These are phyloP conservation scores for Plectropomus leopardus DNA, from an alignment of 2,113 vertebrate species.

Conservation along the genomic window DNA sequence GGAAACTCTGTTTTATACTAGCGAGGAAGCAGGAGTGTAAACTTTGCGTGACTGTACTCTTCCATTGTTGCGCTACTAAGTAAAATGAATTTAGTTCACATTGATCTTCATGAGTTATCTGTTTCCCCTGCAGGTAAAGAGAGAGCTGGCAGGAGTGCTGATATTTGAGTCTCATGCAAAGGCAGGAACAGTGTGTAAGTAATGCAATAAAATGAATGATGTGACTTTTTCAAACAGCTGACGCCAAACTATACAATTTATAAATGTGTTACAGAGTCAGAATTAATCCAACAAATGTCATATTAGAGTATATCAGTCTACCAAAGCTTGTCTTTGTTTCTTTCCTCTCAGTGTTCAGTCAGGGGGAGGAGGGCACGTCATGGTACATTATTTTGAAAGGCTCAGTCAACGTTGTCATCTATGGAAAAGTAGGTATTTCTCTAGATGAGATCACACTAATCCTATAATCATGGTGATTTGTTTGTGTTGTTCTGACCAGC, in stretches of 20 bases:
- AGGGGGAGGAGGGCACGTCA: slow-evolving; percentile 98
- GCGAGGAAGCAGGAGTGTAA: not conserved
- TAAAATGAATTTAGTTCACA: not conserved
- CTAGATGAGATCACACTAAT: not conserved
- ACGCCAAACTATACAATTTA: too few species aligned
- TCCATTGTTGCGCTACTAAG: not conserved
- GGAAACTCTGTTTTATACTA: not conserved
- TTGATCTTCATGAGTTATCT: slow-evolving; percentile 6
- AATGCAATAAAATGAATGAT: not conserved
- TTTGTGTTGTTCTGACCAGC: not conserved
- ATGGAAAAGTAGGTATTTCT: slow-evolving; percentile 92
- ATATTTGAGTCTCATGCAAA: slow-evolving; percentile 97
- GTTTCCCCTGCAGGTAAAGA: slow-evolving; percentile 89
- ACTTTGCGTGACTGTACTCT: not conserved
- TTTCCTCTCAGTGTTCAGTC: slow-evolving; percentile 94
- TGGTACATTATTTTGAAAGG: slow-evolving; percentile 99
- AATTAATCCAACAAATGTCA: slow-evolving; percentile 1
- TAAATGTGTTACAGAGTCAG: not conserved
- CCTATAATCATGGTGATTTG: not conserved
- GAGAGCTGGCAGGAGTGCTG: slow-evolving; percentile 94
- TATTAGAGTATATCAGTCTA: not conserved
- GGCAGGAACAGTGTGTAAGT: slow-evolving; percentile 98
- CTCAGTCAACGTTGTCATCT: slow-evolving; percentile 98
- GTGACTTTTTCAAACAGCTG: not conserved
- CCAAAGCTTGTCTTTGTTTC: slow-evolving; percentile 25